phyloP scores from a whole-genome alignment of 2,888 invertebrate genomes.

The Serrognathus titanus region DNA sequence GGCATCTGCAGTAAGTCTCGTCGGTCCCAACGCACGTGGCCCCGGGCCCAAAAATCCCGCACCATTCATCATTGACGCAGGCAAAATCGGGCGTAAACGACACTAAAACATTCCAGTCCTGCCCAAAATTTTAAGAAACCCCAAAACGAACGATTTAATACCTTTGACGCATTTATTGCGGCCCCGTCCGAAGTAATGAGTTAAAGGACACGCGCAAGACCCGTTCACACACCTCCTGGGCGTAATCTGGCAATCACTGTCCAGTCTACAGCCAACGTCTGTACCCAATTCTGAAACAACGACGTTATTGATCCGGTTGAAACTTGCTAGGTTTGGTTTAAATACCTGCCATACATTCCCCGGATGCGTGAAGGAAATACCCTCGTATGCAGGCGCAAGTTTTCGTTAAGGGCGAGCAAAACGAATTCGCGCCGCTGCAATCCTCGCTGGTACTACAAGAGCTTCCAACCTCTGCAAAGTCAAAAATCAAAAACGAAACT shows the following conservation, averaged over 20 bases:
- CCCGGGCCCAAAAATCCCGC: conserved; percentile 1
- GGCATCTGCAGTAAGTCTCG: conserved; percentile 6
- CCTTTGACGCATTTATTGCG: conserved; percentile 8
- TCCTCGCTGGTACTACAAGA: conserved; percentile 5
- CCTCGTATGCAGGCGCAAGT: conserved; percentile 12
- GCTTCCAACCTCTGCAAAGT: conserved; percentile 4
- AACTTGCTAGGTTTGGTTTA: background rate
- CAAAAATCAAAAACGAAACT: background rate
- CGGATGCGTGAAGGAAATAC: conserved; percentile 4
- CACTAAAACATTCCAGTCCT: background rate
- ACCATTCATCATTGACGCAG: conserved; percentile 1
- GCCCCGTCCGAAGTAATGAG: conserved; percentile 5
- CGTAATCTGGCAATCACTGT: conserved; percentile 2
- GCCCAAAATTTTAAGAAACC: background rate
- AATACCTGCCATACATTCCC: conserved; percentile 8
- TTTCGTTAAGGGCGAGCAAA: conserved; percentile 13
- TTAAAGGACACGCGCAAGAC: conserved; percentile 8
- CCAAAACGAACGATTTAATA: background rate
- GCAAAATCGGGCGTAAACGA: background rate
- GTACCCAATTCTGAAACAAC: conserved; percentile 8
- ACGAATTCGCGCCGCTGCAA: conserved; percentile 7
- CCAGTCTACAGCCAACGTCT: background rate
- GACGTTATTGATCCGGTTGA: background rate
- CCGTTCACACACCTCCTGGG: conserved; percentile 2
- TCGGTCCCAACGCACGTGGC: conserved; percentile 3